Conservation (phyloP, 2,797 vertebrate genomes). For the Sebastes elongatus region DNA sequence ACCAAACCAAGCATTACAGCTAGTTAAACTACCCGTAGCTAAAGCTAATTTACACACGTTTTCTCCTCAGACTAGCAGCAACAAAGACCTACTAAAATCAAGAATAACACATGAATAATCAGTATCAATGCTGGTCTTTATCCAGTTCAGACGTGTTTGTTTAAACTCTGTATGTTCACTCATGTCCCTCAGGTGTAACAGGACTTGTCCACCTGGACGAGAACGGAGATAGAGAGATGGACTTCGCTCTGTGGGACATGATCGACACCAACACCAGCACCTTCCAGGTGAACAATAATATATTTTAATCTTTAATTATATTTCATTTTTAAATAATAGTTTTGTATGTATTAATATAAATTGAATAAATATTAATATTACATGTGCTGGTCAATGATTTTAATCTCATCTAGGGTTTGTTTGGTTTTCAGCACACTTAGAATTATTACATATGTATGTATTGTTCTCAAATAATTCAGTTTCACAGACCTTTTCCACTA, state of each 20-base stretch:
- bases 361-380: not conserved
- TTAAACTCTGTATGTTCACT: not conserved
- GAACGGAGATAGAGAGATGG: conserved; percentile 91
- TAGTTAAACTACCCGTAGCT: not conserved
- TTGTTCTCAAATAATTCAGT: not conserved
- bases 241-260: conserved; percentile 95
- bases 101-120: not conserved
- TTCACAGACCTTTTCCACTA: not conserved
- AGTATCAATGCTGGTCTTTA: not conserved
- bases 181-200: conserved; percentile 84
- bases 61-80: not conserved
- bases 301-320: not conserved
- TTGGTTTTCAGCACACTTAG: not conserved
- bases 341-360: too few relatives aligned
- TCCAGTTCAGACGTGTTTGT: not conserved
- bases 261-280: conserved; percentile 75
- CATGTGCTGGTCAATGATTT: not conserved
- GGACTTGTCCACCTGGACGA: conserved; percentile 90
- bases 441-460: not conserved
- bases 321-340: too few relatives aligned
- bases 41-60: not conserved
- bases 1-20: too few relatives aligned
- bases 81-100: not conserved
- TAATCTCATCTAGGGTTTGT: not conserved
- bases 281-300: conserved; percentile 80